phyloP scores from a whole-genome alignment of 2,113 vertebrate genomes.

The Aldabrachelys gigantea region DNA sequence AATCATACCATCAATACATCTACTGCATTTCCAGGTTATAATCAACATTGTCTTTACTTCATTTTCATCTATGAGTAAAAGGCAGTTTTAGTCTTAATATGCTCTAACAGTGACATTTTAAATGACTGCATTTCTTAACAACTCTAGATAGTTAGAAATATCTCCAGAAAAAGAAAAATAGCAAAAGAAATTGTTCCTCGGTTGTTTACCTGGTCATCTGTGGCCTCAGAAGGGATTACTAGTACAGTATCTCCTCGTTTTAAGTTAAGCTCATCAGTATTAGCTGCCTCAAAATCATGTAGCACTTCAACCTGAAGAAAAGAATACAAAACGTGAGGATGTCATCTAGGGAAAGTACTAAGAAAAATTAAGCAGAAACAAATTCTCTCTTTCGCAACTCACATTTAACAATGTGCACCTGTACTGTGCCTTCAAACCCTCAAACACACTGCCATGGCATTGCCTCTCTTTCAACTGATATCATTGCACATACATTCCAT shows the following conservation, averaged over 20 bases:
- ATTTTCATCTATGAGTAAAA: neutral
- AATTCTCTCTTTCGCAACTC: neutral
- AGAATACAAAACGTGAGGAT: neutral
- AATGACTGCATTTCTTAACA: neutral
- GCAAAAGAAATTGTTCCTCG: neutral
- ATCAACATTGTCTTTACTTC: neutral
- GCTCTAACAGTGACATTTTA: neutral
- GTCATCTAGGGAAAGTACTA: neutral
- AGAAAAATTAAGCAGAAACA: neutral
- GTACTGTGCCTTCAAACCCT: neutral
- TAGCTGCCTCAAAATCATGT: conserved; percentile 96
- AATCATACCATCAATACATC: neutral
- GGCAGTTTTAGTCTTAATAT: neutral
- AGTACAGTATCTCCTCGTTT: conserved; percentile 90
- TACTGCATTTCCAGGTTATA: neutral
- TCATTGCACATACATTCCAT: neutral
- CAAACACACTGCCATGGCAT: neutral
- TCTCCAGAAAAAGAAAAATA: neutral
- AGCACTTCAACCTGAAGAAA: conserved; percentile 89
- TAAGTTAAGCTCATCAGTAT: conserved; percentile 92
- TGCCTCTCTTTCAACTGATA: neutral
- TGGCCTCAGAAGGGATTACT: conserved; percentile 87
- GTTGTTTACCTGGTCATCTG: conserved; percentile 91
- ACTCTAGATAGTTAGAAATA: neutral
- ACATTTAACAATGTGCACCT: neutral